Evolutionary conservation across 1,140 invertebrate genomes (phyloP), one percentile per base, ranked within the genome.

Genomic region (Sesamia nonagrioides): DNA sequence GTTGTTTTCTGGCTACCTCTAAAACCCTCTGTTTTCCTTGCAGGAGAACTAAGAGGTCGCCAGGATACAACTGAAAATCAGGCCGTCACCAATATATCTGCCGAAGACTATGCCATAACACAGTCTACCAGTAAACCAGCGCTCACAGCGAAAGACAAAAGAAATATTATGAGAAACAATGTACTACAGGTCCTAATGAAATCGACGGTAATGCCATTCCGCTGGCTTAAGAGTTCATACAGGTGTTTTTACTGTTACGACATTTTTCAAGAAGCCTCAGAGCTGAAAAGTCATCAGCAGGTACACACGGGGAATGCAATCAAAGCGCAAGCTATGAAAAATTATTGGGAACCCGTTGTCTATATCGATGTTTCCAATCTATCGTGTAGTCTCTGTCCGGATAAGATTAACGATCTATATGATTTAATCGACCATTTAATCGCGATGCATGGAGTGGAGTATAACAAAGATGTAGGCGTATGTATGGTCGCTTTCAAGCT

Each of bases 181-280:
- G 90, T 93, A 0, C 50, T 92, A 0, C 84, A 93, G 77, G 89
- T 93, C 0, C 77, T 94, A 0, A 79, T 84, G 1, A 93, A 93
- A 18, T 92, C 92, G 0, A 93, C 90, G 0, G 85, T 91, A 7
- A 94, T 94, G 92, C 93, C 92, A 1, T 94, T 94, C 73, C 71
- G 92, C 15, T 94, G 92, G 92, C 78, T 92, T 0, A 92, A 93
- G 74, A 94, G 91, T 71, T 91, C 89, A 6, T 94, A 93, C 71
- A 81, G 91, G 68, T 94, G 93, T 72, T 94, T 94, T 54, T 94
- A 94, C 76, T 94, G 93, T 74, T 92, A 93, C 80, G 91, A 92
- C n/a, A 93, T 92, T 37, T 94, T 93, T 42, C 88, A 91, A 86
- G 91, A 94, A 40, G 86, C 87, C 0, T 86, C 87, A 0, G 91